Evolutionary conservation across 2,888 invertebrate genomes (phyloP), one percentile per base, ranked within the genome.

Genomic region (Cephonodes hylas): DNA sequence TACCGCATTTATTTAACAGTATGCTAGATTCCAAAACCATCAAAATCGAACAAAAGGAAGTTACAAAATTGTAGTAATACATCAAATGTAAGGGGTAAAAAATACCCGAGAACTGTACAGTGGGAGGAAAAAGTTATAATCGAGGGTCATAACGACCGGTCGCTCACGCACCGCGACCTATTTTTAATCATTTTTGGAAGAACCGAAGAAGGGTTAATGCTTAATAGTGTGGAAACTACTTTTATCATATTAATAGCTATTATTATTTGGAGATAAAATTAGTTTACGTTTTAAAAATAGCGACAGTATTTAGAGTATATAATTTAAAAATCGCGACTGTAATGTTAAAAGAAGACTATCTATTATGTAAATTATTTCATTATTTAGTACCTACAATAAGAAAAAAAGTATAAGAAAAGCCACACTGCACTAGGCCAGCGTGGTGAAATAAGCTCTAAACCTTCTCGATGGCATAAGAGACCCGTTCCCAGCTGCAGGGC

Each of bases 141-240:
- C 69, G 75, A 70, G 81, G 82, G 79, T 73, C 71, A 72, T 87
- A 88, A 89, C 84, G 87, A 84, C 83, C 82, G 71, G 62, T 66
- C 69, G 79, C 77, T 81, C 90, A 88, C 90, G 89, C 88, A 86
- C 85, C 80, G 81, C 83, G 88, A 85, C 86, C 89, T 88, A 91
- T 91, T 92, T 92, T 92, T 91, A 90, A 91, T 89, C 85, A 91
- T 92, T 91, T 92, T 91, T 89, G 87, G 85, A 79, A 80, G 81
- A 77, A 74, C 72, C 71, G 46, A 66, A 75, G 75, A 86, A 88
- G 89, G 90, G 91, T 89, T 88, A 68, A 64, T 65, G 64, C 63
- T 46, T 13, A 1, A 0, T 60, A 66, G 53, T 74, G 46, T 83
- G 84, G 87, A 86, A 59, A 56, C 0, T 58, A 71, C 75, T 78